These are phyloP conservation scores for Syrmaticus mikado DNA, from an alignment of 2,113 vertebrate genomes.

Conservation along the genomic window DNA sequence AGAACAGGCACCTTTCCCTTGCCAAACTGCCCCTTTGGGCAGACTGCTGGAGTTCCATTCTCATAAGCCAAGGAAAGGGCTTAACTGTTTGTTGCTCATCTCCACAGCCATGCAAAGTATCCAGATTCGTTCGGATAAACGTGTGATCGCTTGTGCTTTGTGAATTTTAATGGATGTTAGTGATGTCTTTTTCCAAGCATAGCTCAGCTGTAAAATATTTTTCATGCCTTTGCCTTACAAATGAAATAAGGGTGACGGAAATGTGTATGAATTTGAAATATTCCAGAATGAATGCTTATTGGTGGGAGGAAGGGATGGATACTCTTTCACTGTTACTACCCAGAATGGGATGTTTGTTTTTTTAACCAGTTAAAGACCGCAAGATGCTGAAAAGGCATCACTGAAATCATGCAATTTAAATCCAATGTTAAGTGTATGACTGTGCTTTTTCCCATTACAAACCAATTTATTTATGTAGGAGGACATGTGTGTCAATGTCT, in stretches of 20 bases:
- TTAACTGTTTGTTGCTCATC: not conserved
- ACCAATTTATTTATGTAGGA: not conserved
- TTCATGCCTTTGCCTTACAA: not conserved
- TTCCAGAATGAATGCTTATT: accelerated
- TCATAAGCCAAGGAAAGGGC: not conserved
- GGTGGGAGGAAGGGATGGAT: accelerated
- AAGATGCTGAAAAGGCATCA: accelerated
- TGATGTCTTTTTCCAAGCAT: accelerated
- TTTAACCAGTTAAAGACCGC: not conserved
- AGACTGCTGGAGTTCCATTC: not conserved
- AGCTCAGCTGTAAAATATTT: not conserved
- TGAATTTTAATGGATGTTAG: accelerated
- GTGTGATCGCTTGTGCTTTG: not conserved
- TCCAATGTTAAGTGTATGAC: accelerated
- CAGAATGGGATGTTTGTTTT: not conserved
- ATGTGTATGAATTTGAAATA: accelerated
- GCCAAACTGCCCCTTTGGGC: not conserved
- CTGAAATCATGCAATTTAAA: not conserved
- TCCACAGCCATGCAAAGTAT: not conserved
- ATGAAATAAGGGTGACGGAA: not conserved
- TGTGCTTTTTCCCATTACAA: accelerated
- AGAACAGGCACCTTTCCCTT: not conserved
- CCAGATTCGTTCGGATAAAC: accelerated
- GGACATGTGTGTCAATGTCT: accelerated
- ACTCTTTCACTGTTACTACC: not conserved